A percentile compares a stretch with the other conserved stretches of the same genome.
phyloP scores from a whole-genome alignment of 2,113 vertebrate genomes.

The Excalfactoria chinensis region DNA sequence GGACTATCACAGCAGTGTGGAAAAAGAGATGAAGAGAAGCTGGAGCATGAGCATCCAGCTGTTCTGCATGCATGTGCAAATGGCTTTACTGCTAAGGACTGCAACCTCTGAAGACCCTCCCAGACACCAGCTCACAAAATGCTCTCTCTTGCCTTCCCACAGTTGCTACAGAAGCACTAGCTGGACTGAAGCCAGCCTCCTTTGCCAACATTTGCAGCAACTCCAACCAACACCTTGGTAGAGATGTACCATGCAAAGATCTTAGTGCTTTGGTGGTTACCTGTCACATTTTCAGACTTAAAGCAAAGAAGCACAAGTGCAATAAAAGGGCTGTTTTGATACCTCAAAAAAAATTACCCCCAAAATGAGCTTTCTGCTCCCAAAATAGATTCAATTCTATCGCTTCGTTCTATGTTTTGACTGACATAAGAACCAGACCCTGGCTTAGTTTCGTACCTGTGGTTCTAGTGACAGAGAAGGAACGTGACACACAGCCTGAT shows the following conservation, averaged over 20 bases:
- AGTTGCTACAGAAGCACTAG: neutral
- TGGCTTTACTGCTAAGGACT: neutral
- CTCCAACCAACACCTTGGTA: neutral
- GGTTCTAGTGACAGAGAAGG: neutral
- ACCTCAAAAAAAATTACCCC: neutral
- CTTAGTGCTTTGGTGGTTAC: neutral
- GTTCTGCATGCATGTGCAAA: neutral
- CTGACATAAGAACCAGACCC: neutral
- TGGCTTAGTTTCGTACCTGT: neutral
- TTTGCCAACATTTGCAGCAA: neutral
- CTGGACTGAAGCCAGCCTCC: neutral
- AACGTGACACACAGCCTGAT: rapidly evolving
- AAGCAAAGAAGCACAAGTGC: neutral
- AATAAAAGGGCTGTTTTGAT: neutral
- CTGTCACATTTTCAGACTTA: neutral
- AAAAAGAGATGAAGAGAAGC: neutral
- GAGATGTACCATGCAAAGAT: neutral
- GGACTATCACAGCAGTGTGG: neutral
- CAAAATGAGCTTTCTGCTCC: neutral
- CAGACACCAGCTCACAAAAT: neutral
- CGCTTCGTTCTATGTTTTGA: neutral
- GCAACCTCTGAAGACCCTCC: neutral
- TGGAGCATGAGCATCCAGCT: neutral
- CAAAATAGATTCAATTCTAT: neutral
- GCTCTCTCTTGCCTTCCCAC: neutral